A percentile compares a stretch with the other conserved stretches of the same genome.
Conservation (phyloP, 2,888 invertebrate species). For the Cacoxenus indagator region DNA sequence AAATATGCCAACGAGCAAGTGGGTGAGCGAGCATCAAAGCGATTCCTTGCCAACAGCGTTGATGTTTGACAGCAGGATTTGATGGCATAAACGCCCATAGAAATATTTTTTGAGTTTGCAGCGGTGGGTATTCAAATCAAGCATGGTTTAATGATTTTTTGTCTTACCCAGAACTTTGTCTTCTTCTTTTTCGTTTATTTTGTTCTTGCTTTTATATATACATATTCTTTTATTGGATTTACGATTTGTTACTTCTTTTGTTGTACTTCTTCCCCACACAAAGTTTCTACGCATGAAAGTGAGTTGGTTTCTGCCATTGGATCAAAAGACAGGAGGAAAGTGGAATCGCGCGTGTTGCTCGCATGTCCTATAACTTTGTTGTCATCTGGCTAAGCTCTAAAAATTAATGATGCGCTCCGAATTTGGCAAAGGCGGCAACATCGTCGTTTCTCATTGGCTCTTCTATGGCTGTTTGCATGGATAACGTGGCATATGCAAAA, state of each 20-base stretch:
- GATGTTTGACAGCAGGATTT: slow-evolving; percentile 41
- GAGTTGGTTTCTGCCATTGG: slow-evolving; percentile 22
- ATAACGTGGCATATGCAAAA: slow-evolving; percentile 50
- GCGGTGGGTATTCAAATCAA: slow-evolving; percentile 30
- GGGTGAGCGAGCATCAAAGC: slow-evolving; percentile 26
- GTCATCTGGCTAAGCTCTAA: slow-evolving; percentile 71
- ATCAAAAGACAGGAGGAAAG: neutral
- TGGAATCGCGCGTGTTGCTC: neutral
- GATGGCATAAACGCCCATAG: slow-evolving; percentile 11
- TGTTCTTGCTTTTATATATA: slow-evolving; percentile 29
- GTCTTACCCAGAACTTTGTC: slow-evolving; percentile 33
- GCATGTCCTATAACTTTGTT: slow-evolving; percentile 35
- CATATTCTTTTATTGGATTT: slow-evolving; percentile 51
- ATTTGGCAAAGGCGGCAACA: neutral
- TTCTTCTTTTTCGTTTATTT: neutral
- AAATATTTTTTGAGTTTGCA: neutral
- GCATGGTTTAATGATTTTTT: slow-evolving; percentile 48
- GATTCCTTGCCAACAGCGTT: slow-evolving; percentile 23
- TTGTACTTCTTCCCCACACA: slow-evolving; percentile 16
- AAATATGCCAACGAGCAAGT: slow-evolving; percentile 49
- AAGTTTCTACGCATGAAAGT: slow-evolving; percentile 28
- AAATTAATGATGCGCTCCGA: slow-evolving; percentile 69
- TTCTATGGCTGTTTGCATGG: slow-evolving; percentile 29
- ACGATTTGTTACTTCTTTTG: slow-evolving; percentile 34
- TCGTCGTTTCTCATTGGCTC: slow-evolving; percentile 54